A percentile compares a stretch with the other conserved stretches of the same genome.
phyloP scores from a whole-genome alignment of 1,140 invertebrate species.

The Neuroterus valhalla region DNA sequence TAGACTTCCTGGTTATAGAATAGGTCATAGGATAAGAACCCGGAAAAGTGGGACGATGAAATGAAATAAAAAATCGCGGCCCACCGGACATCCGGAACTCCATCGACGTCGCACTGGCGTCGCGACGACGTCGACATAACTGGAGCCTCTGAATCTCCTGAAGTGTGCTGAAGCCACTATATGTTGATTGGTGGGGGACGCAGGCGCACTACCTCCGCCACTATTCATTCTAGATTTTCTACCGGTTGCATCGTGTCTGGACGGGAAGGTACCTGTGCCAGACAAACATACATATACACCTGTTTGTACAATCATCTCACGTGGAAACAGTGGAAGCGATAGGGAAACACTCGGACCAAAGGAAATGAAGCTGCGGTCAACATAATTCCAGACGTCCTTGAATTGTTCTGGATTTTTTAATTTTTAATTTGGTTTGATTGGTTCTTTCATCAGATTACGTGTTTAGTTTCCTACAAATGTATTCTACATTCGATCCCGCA shows the following conservation, averaged over 20 bases:
- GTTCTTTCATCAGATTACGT: no score
- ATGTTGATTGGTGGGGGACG: constrained; percentile 46
- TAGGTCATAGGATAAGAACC: background rate
- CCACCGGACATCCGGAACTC: constrained; percentile 21
- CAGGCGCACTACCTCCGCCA: constrained; percentile 44
- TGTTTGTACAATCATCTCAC: constrained; percentile 22
- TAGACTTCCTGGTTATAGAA: constrained; percentile 19
- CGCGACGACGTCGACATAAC: constrained; percentile 56
- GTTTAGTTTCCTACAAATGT: no score
- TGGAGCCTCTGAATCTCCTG: constrained; percentile 39
- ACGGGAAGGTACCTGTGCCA: constrained; percentile 19
- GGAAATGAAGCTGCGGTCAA: background rate
- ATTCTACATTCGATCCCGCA: no score
- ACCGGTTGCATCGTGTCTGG: constrained; percentile 52
- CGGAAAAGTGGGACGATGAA: background rate
- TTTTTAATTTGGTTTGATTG: no score
- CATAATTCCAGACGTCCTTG: background rate
- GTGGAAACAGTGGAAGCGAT: constrained; percentile 15
- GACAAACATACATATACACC: constrained; percentile 25
- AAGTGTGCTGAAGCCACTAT: constrained; percentile 40
- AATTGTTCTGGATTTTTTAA: background rate
- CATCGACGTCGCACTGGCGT: constrained; percentile 48
- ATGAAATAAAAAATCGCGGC: constrained; percentile 2
- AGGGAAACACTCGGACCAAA: background rate
- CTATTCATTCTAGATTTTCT: constrained; percentile 52